Conservation (phyloP, 1,140 invertebrate species). For the Formica exsecta region DNA sequence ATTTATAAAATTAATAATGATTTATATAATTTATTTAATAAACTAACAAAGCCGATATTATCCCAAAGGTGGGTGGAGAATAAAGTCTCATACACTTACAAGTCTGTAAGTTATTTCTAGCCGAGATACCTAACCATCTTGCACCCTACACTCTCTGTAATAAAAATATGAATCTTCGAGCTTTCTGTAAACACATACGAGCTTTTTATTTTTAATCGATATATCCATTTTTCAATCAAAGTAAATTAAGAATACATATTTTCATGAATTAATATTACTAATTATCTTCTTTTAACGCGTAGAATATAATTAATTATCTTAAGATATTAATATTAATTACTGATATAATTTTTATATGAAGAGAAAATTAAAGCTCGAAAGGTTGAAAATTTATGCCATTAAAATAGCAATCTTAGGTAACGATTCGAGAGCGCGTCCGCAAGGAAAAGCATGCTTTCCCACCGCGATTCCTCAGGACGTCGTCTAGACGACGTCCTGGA, state of each 20-base stretch:
- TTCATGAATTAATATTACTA: neutral
- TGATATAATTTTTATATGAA: neutral
- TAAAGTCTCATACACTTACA: neutral
- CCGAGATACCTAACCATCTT: constrained; percentile 22
- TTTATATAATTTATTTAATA: neutral
- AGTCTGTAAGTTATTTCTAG: constrained; percentile 27
- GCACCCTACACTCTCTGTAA: neutral
- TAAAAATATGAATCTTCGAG: constrained; percentile 21
- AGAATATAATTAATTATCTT: neutral
- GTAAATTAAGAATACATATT: neutral
- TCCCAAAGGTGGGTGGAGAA: neutral
- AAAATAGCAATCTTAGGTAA: neutral
- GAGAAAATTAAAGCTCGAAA: neutral
- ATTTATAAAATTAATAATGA: neutral
- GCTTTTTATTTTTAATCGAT: neutral
- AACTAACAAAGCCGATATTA: neutral
- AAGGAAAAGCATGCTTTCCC: constrained; percentile 19
- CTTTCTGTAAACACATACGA: constrained; percentile 13
- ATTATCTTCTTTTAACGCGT: neutral
- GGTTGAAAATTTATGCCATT: neutral
- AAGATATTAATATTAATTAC: neutral
- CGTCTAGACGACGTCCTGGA: constrained; percentile 73
- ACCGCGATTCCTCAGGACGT: constrained; percentile 31
- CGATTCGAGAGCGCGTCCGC: constrained; percentile 1
- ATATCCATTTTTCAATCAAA: neutral